phyloP scores from a whole-genome alignment of 2,888 invertebrate genomes.

The Amblyteles armatorius region DNA sequence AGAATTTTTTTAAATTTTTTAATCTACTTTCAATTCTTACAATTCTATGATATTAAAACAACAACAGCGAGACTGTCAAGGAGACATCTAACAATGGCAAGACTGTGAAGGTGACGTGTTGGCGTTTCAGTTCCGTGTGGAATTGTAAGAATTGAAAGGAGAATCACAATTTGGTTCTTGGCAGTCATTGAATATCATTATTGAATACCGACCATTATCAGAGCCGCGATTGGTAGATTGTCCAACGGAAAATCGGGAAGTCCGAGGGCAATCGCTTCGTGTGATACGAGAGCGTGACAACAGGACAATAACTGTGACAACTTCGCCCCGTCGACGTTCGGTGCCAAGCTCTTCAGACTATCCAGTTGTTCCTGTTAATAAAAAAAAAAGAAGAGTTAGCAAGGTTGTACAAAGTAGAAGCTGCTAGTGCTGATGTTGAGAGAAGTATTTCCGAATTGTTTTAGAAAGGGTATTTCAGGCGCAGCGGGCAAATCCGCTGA shows the following conservation, averaged over 20 bases:
- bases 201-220: constrained; percentile 87
- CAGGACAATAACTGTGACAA: constrained; percentile 86
- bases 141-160: no score
- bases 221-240: constrained; percentile 89
- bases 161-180: no score
- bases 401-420: background rate
- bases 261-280: constrained; percentile 90
- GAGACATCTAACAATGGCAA: no score
- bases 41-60: no score
- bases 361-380: constrained; percentile 87
- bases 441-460: constrained; percentile 28
- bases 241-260: constrained; percentile 97
- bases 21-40: no score
- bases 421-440: background rate
- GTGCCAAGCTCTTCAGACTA: constrained; percentile 85
- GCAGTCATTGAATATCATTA: no score
- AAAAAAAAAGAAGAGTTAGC: constrained; percentile 9
- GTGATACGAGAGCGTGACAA: constrained; percentile 91
- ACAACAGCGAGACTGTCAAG: no score
- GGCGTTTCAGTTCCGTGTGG: constrained; percentile 24
- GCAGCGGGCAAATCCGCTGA: no score
- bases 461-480: constrained; percentile 36
- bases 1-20: no score
- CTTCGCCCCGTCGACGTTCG: constrained; percentile 85
- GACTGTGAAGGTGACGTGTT: background rate